Evolutionary conservation across 1,140 invertebrate genomes (phyloP).

Genomic region (Nasonia giraulti): DNA sequence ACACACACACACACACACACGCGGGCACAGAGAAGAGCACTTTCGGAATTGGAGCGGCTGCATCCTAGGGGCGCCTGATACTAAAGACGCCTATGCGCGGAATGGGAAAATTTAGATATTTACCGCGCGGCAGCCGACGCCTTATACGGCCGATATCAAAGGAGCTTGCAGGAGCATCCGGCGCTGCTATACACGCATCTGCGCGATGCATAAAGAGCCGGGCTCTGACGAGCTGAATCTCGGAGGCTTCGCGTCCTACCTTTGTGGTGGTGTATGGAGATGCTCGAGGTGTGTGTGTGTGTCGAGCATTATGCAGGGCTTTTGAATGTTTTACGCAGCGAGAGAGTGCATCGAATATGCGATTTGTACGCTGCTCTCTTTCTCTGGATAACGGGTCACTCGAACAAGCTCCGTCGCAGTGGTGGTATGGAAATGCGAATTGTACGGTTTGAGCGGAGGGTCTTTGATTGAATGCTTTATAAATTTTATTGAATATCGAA

Average conservation of each 20-base stretch:
- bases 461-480: too few relatives aligned
- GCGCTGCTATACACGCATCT: background rate
- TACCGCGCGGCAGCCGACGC: background rate
- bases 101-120: constrained; percentile 39
- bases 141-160: constrained; percentile 7
- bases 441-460: too few relatives aligned
- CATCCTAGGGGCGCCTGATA: background rate
- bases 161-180: background rate
- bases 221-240: background rate
- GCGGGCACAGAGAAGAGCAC: background rate
- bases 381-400: too few relatives aligned
- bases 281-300: background rate
- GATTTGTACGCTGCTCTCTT: background rate
- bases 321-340: background rate
- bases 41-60: constrained; percentile 13
- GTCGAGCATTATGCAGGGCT: background rate
- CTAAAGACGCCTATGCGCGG: constrained; percentile 21
- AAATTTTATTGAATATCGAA: too few relatives aligned
- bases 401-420: too few relatives aligned
- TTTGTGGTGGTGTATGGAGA: too few relatives aligned
- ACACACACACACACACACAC: too few relatives aligned
- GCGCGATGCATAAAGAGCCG: background rate
- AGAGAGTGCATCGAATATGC: constrained; percentile 3
- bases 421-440: too few relatives aligned
- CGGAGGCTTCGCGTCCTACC: background rate